Evolutionary conservation across 2,113 vertebrate species (phyloP).

Genomic region (Burhinus oedicnemus): DNA sequence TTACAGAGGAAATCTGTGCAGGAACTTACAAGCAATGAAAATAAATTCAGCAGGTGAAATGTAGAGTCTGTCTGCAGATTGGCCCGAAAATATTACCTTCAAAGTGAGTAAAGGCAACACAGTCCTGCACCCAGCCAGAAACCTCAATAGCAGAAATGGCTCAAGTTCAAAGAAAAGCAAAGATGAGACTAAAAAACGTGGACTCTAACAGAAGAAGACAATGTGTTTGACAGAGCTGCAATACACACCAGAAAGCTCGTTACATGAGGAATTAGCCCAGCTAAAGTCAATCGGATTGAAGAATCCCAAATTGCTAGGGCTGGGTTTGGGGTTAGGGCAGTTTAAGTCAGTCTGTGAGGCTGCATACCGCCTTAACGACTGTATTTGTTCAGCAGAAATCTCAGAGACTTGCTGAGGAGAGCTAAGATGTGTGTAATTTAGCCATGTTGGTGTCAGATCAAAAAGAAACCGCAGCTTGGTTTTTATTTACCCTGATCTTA

Average conservation of each 20-base stretch:
- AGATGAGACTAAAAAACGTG: neutral
- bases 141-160: neutral
- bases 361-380: neutral
- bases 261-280: neutral
- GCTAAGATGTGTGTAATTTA: neutral
- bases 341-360: neutral
- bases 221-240: neutral
- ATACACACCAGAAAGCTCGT: neutral
- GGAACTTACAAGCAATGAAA: neutral
- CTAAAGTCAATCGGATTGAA: neutral
- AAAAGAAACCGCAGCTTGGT: neutral
- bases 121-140: neutral
- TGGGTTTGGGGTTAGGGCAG: neutral
- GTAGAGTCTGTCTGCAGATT: neutral
- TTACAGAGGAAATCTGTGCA: neutral
- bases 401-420: neutral
- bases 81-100: neutral
- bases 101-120: neutral
- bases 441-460: neutral
- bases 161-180: neutral
- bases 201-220: neutral
- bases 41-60: neutral
- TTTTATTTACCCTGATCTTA: neutral
- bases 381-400: neutral
- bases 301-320: neutral